Evolutionary conservation across 53 echinoderm and acorn worm species (phyloP).

Genomic region (Echinometra lucunter): DNA sequence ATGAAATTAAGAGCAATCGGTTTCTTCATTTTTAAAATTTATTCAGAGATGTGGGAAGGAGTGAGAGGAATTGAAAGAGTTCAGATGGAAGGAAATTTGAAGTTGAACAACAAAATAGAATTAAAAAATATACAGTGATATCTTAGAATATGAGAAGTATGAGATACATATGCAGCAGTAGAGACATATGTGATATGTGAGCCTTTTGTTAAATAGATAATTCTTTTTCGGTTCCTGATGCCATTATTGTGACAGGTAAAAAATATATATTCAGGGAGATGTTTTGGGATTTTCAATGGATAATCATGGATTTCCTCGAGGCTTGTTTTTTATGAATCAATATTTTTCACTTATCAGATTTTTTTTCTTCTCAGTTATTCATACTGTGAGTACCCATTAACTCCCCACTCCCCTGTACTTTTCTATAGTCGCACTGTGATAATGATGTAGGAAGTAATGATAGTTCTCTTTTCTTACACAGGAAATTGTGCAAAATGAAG

Average conservation of each 20-base stretch:
- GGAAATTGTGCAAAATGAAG: constrained; percentile 10
- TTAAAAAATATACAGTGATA: not conserved
- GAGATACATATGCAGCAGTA: not conserved
- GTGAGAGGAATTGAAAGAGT: not conserved
- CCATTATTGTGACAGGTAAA: no score
- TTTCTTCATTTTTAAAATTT: not conserved
- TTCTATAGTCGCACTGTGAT: not conserved
- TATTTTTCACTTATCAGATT: not conserved
- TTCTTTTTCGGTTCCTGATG: not conserved
- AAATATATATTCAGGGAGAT: not conserved
- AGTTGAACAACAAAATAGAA: not conserved
- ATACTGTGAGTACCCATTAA: no score
- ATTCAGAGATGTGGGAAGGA: not conserved
- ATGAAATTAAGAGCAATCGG: not conserved
- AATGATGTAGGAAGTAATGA: not conserved
- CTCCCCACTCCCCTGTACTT: not conserved
- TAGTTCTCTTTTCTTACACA: not conserved
- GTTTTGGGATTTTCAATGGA: not conserved
- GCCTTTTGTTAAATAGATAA: not conserved
- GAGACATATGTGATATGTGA: not conserved
- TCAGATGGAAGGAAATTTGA: not conserved
- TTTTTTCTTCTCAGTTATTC: not conserved
- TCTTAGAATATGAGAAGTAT: not conserved
- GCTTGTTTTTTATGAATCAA: not conserved
- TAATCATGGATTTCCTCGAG: not conserved